Percentiles rank a stretch among this genome's conserved stretches.
These are phyloP conservation scores for Nymphalis c-album DNA, from an alignment of 2,888 invertebrate genomes.

Conservation along the genomic window DNA sequence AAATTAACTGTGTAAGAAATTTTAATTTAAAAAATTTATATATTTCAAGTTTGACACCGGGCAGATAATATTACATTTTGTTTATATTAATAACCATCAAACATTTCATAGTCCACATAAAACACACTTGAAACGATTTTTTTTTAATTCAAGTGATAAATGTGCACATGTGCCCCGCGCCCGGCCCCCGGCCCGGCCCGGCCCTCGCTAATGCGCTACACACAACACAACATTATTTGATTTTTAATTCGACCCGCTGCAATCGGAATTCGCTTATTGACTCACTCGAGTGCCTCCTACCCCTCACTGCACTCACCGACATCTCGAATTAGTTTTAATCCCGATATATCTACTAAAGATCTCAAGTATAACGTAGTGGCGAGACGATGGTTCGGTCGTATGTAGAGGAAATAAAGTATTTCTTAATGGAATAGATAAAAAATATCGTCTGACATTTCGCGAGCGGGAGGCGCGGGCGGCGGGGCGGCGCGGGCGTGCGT, in stretches of 20 bases:
- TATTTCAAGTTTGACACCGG: no score
- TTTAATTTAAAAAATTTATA: no score
- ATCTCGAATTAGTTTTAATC: neutral
- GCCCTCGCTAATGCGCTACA: slow-evolving; percentile 61
- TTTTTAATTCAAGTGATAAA: slow-evolving; percentile 36
- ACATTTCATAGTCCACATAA: neutral
- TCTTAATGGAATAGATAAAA: neutral
- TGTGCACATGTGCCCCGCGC: slow-evolving; percentile 37
- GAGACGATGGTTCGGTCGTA: neutral
- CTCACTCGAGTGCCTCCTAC: slow-evolving; percentile 47
- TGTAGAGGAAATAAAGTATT: neutral
- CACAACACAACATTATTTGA: slow-evolving; percentile 78
- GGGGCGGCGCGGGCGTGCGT: slow-evolving; percentile 24
- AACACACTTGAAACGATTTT: neutral
- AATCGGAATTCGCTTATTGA: slow-evolving; percentile 73
- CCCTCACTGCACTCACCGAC: neutral
- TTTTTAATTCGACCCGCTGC: slow-evolving; percentile 73
- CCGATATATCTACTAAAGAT: neutral
- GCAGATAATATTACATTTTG: no score
- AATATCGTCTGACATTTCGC: slow-evolving; percentile 3
- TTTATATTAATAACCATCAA: no score
- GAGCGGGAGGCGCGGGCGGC: neutral
- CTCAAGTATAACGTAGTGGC: neutral
- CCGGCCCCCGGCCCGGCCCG: slow-evolving; percentile 14
- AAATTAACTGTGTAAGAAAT: no score